A percentile compares a stretch with the other conserved stretches of the same genome.
These are phyloP conservation scores for Hirudo medicinalis DNA, from an alignment of 1,140 invertebrate species.

Conservation along the genomic window DNA sequence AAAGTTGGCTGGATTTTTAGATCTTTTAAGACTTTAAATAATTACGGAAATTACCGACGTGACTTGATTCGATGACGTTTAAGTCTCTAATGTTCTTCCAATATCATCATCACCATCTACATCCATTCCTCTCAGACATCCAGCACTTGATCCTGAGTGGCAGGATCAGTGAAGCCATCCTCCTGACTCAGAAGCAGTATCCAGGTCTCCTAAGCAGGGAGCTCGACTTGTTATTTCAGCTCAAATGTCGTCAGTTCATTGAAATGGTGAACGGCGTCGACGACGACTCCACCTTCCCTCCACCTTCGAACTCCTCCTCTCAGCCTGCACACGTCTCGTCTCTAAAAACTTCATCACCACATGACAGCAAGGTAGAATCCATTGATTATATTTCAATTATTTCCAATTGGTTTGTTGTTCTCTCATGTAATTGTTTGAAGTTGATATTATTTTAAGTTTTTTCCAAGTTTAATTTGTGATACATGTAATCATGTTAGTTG, in stretches of 20 bases:
- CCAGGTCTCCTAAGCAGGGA: conserved; percentile 77
- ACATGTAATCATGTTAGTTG: too few species aligned
- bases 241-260: conserved; percentile 93
- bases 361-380: too few species aligned
- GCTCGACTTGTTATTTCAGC: conserved; percentile 75
- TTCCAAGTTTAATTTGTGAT: too few species aligned
- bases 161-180: conserved; percentile 85
- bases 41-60: too few species aligned
- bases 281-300: conserved; percentile 6
- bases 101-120: too few species aligned
- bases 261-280: conserved; percentile 55
- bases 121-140: conserved; percentile 53
- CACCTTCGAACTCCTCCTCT: conserved; percentile 16
- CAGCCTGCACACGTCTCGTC: background rate
- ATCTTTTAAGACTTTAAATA: background rate
- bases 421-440: too few species aligned
- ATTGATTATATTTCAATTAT: too few species aligned
- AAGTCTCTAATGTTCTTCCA: too few species aligned
- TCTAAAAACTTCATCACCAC: too few species aligned
- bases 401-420: too few species aligned
- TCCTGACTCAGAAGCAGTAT: conserved; percentile 70
- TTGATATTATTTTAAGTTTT: too few species aligned
- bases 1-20: conserved; percentile 57
- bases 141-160: conserved; percentile 79
- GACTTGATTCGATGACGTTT: too few species aligned